These are phyloP conservation scores for Merops nubicus DNA, from an alignment of 2,113 vertebrate species.

Conservation along the genomic window DNA sequence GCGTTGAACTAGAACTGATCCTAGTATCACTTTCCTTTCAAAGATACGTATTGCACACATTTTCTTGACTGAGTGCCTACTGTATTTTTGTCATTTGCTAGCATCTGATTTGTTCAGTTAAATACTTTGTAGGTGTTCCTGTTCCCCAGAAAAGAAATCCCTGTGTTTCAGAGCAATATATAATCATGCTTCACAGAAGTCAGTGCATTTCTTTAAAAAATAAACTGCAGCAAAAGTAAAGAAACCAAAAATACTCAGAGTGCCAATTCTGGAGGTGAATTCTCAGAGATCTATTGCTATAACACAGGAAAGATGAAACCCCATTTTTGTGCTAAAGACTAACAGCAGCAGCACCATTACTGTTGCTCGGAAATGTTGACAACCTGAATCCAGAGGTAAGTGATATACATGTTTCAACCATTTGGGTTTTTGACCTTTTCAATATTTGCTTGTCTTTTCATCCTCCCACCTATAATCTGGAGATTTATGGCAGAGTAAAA, in stretches of 20 bases:
- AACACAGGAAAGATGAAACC: not conserved
- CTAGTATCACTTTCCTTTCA: not conserved
- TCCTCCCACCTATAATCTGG: not conserved
- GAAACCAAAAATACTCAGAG: not conserved
- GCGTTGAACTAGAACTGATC: not conserved
- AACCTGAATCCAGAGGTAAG: constrained; percentile 22
- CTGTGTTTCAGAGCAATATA: not conserved
- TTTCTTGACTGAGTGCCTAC: not conserved
- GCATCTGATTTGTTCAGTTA: not conserved
- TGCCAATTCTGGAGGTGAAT: not conserved
- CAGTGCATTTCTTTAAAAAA: not conserved
- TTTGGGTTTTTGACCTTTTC: not conserved
- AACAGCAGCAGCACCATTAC: not conserved
- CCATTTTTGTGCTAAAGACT: constrained; percentile 54
- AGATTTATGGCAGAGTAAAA: constrained; percentile 64
- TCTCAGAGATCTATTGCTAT: not conserved
- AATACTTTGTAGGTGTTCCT: not conserved
- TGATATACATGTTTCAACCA: not conserved
- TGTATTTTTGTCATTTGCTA: not conserved
- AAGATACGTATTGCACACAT: not conserved
- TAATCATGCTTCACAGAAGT: not conserved
- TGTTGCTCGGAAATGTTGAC: constrained; percentile 29
- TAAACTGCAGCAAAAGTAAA: not conserved
- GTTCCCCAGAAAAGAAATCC: not conserved
- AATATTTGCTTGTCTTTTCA: constrained; percentile 38